These are phyloP conservation scores for Apostichopus parvimensis DNA, from an alignment of 35 echinoderm and acorn worm species.

Conservation along the genomic window DNA sequence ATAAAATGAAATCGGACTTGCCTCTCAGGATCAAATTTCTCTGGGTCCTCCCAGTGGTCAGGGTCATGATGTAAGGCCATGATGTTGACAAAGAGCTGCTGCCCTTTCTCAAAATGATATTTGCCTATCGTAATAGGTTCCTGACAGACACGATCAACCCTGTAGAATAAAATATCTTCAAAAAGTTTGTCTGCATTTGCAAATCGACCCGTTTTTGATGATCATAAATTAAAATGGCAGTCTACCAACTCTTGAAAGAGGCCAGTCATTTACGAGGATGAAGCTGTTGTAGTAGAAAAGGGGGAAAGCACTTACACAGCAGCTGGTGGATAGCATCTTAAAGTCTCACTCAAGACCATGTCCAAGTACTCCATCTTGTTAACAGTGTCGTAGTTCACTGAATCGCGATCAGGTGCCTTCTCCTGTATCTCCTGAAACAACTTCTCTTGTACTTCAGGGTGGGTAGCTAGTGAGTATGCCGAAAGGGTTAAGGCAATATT, in stretches of 20 bases:
- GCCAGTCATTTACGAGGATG: too few relatives aligned
- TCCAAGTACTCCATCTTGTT: conserved; percentile 49
- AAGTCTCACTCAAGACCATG: conserved; percentile 23
- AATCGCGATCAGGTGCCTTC: not conserved
- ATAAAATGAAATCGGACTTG: not conserved
- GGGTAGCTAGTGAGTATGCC: conserved; percentile 25
- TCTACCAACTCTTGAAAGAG: too few relatives aligned
- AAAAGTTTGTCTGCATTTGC: too few relatives aligned
- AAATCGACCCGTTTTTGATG: too few relatives aligned
- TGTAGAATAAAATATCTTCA: not conserved
- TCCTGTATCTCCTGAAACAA: conserved; percentile 31
- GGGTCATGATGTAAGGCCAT: conserved; percentile 65
- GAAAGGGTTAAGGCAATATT: not conserved
- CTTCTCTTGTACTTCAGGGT: conserved; percentile 46
- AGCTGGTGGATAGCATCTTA: conserved; percentile 37
- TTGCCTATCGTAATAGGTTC: not conserved
- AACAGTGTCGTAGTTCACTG: conserved; percentile 30
- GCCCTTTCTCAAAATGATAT: conserved; percentile 43
- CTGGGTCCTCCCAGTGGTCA: conserved; percentile 68
- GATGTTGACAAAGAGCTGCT: conserved; percentile 40
- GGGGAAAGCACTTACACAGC: not conserved
- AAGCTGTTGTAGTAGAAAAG: too few relatives aligned
- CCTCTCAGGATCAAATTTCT: conserved; percentile 85
- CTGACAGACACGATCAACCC: conserved; percentile 33
- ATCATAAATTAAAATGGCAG: too few relatives aligned